A percentile compares a stretch with the other conserved stretches of the same genome.
phyloP scores from a whole-genome alignment of 2,113 vertebrate genomes.

The Prunella himalayana region DNA sequence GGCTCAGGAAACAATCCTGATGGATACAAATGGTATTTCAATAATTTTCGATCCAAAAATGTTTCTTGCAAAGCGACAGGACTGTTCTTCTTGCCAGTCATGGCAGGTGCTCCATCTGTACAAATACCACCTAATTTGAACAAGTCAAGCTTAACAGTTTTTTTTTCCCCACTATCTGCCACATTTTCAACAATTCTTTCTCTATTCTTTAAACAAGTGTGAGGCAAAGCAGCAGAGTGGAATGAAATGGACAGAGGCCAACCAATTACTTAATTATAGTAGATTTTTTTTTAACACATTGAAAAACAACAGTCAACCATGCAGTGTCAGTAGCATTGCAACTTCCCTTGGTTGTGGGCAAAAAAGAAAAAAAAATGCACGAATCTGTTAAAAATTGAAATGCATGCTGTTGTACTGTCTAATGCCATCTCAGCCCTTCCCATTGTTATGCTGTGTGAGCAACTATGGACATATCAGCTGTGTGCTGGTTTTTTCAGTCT shows the following conservation, averaged over 20 bases:
- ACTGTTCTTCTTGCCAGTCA: slow-evolving; percentile 47
- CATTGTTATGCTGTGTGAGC: slow-evolving; percentile 8
- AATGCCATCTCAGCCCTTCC: background rate
- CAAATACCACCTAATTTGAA: slow-evolving; percentile 27
- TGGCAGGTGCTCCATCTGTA: slow-evolving; percentile 54
- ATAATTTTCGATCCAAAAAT: slow-evolving; percentile 9
- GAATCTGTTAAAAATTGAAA: background rate
- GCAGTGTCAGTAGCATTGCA: background rate
- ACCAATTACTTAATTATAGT: slow-evolving; percentile 9
- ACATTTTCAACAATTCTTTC: slow-evolving; percentile 27
- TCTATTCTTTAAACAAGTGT: slow-evolving; percentile 16
- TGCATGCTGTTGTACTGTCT: background rate
- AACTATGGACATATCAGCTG: background rate
- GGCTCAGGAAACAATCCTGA: background rate
- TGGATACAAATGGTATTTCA: slow-evolving; percentile 37
- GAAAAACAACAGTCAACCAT: background rate
- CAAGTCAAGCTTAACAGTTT: background rate
- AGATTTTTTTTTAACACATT: background rate
- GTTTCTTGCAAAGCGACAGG: background rate
- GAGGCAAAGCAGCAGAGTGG: slow-evolving; percentile 32
- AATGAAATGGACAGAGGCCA: slow-evolving; percentile 36
- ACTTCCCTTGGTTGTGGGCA: background rate
- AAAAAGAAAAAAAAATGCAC: background rate
- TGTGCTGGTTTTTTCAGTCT: slow-evolving; percentile 18
- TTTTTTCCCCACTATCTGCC: background rate